phyloP scores from a whole-genome alignment of 2,113 vertebrate genomes.

The Sylvilagus bachmani region DNA sequence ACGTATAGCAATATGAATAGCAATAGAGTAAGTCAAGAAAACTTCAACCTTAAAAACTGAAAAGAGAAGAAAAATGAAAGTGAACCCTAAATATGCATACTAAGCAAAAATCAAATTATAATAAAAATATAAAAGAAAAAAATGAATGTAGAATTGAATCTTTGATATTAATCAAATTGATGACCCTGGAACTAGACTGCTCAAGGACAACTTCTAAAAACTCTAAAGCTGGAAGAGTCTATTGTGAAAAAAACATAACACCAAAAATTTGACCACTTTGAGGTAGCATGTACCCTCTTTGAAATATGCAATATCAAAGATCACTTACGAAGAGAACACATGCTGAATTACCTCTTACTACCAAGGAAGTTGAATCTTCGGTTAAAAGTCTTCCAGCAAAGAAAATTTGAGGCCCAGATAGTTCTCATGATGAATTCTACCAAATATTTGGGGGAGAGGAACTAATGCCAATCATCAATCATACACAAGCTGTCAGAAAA shows the following conservation, averaged over 20 bases:
- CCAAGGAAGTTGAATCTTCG: not conserved
- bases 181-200: not conserved
- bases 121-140: not conserved
- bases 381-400: not conserved
- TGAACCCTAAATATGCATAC: too few species aligned
- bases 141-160: conserved; percentile 4
- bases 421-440: not conserved
- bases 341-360: not conserved
- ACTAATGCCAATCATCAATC: not conserved
- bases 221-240: not conserved
- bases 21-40: too few species aligned
- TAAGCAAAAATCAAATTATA: not conserved
- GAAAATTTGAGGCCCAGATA: not conserved
- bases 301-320: not conserved
- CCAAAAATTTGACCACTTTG: not conserved
- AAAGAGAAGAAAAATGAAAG: too few species aligned
- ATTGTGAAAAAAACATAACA: not conserved
- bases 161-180: not conserved
- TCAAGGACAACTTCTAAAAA: not conserved
- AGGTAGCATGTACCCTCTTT: not conserved
- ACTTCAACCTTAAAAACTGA: too few species aligned
- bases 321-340: not conserved
- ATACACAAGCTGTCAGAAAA: not conserved
- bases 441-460: not conserved
- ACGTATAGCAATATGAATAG: too few species aligned